Evolutionary conservation across 2,888 invertebrate genomes (phyloP).

Genomic region (Conchocele bisecta): DNA sequence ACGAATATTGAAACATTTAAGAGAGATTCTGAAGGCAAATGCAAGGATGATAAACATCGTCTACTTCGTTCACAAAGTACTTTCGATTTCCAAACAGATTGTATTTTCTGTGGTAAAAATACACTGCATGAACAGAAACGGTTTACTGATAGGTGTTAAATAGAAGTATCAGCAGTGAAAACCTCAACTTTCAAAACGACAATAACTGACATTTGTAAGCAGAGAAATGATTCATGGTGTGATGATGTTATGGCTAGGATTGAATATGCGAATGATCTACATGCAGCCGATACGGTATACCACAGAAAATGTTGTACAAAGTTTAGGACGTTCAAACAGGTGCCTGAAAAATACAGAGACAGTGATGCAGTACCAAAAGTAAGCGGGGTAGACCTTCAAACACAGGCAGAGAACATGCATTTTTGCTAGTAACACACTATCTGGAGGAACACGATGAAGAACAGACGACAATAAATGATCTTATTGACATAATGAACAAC

Average conservation of each 20-base stretch:
- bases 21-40: not conserved
- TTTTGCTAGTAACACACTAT: not conserved
- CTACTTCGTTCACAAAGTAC: constrained; percentile 12
- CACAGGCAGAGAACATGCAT: not conserved
- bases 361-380: not conserved
- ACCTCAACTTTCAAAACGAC: constrained; percentile 7
- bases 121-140: not conserved
- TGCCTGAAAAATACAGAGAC: not conserved
- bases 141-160: not conserved
- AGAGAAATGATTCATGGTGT: constrained; percentile 24
- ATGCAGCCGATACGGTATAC: constrained; percentile 19
- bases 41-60: not conserved
- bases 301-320: constrained; percentile 12
- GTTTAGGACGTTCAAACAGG: constrained; percentile 10
- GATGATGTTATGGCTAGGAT: constrained; percentile 11
- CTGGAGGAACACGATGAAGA: constrained; percentile 1
- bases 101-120: constrained; percentile 7
- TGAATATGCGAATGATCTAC: constrained; percentile 12
- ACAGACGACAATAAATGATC: constrained; percentile 11
- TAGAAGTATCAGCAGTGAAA: not conserved
- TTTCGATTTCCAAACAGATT: not conserved
- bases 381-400: constrained; percentile 5
- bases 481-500: not conserved
- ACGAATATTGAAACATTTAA: constrained; percentile 2
- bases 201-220: constrained; percentile 11